Percentiles rank a stretch among this genome's conserved stretches.
These are phyloP conservation scores for Bhutanitis thaidina DNA, from an alignment of 2,888 invertebrate species.

Conservation along the genomic window DNA sequence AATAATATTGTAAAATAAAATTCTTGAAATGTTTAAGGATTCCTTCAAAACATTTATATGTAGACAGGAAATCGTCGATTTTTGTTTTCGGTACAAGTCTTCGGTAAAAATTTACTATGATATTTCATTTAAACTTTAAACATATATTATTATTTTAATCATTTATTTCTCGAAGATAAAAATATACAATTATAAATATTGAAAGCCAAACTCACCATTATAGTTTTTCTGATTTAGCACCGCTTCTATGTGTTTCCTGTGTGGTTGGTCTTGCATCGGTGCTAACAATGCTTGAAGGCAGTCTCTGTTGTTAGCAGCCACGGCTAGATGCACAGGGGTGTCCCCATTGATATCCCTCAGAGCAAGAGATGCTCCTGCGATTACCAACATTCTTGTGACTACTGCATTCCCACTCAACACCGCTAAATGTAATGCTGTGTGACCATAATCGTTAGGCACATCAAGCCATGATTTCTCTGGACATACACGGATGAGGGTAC, in stretches of 20 bases:
- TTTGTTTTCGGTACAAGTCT: too few species aligned
- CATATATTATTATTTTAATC: too few species aligned
- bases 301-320: conserved; percentile 83
- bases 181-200: too few species aligned
- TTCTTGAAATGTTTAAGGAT: too few species aligned
- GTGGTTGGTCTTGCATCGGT: conserved; percentile 71
- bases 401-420: conserved; percentile 87
- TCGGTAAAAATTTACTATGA: too few species aligned
- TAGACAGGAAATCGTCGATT: too few species aligned
- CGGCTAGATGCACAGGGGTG: conserved; percentile 92
- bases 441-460: conserved; percentile 88
- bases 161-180: too few species aligned
- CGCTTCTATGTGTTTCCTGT: conserved; percentile 62
- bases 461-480: conserved; percentile 89
- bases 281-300: conserved; percentile 87
- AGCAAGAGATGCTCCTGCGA: conserved; percentile 86
- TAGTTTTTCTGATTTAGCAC: conserved; percentile 91
- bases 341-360: conserved; percentile 88
- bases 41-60: too few species aligned
- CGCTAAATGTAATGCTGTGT: conserved; percentile 93
- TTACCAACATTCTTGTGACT: conserved; percentile 87
- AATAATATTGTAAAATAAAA: too few species aligned
- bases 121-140: too few species aligned
- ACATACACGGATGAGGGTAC: conserved; percentile 87
- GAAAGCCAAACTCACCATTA: conserved; percentile 83